Evolutionary conservation across 2,888 invertebrate genomes (phyloP).

Genomic region (Caenorhabditis japonica): DNA sequence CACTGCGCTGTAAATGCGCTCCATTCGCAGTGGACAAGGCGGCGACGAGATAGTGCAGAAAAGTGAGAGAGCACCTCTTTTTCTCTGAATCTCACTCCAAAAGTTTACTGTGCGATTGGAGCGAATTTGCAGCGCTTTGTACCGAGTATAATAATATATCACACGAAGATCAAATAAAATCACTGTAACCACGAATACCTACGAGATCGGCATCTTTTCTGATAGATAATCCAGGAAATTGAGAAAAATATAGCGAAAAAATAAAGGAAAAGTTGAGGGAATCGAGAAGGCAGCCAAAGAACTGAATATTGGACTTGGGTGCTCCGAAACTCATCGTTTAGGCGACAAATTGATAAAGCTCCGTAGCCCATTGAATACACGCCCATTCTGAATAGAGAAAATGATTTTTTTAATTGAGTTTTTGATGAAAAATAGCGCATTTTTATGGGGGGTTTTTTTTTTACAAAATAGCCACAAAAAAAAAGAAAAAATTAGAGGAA

Average conservation of each 20-base stretch:
- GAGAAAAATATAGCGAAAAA: slow-evolving; percentile 27
- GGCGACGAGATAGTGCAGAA: too few relatives aligned
- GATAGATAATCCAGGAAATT: slow-evolving; percentile 30
- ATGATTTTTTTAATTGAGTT: neutral
- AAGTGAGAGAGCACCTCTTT: too few relatives aligned
- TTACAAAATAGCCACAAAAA: too few relatives aligned
- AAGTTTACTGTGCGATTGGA: too few relatives aligned
- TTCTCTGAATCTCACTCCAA: too few relatives aligned
- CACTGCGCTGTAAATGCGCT: too few relatives aligned
- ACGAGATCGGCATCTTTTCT: slow-evolving; percentile 27
- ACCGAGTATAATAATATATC: too few relatives aligned
- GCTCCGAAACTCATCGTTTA: slow-evolving; percentile 16
- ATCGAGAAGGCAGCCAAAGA: slow-evolving; percentile 57
- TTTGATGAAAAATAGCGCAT: too few relatives aligned
- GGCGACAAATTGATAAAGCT: slow-evolving; percentile 54
- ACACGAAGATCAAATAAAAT: slow-evolving; percentile 13
- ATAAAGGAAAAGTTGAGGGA: slow-evolving; percentile 52
- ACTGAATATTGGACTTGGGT: slow-evolving; percentile 49
- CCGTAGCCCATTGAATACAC: slow-evolving; percentile 89
- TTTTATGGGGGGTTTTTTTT: too few relatives aligned
- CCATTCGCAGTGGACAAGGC: too few relatives aligned
- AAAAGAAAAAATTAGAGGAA: too few relatives aligned
- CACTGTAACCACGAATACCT: slow-evolving; percentile 38
- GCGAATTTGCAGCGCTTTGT: too few relatives aligned
- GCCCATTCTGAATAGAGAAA: slow-evolving; percentile 90